Percentiles rank a stretch among this genome's conserved stretches.
phyloP scores from a whole-genome alignment of 1,140 invertebrate genomes.

The Atta colombica region DNA sequence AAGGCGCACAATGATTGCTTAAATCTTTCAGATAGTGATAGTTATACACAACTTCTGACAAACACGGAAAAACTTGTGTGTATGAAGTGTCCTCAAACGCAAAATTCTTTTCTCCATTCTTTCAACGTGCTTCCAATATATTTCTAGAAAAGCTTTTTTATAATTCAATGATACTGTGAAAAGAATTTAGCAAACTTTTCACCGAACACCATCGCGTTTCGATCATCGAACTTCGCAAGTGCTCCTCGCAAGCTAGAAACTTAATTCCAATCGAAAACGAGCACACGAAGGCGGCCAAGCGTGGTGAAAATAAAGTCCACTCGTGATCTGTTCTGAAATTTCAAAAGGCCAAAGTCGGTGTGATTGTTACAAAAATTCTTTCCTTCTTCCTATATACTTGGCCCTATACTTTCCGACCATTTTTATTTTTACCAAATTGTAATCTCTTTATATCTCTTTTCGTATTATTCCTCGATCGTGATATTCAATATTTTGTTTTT shows the following conservation, averaged over 20 bases:
- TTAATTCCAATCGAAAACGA: constrained; percentile 49
- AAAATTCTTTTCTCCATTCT: neutral
- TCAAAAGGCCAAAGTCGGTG: constrained; percentile 37
- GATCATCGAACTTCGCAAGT: constrained; percentile 33
- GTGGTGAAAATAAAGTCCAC: constrained; percentile 49
- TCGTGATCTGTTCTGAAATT: constrained; percentile 54
- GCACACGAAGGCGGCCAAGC: constrained; percentile 16
- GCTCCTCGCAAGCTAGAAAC: constrained; percentile 19
- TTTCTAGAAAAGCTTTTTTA: neutral
- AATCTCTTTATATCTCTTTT: constrained; percentile 14
- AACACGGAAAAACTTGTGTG: neutral
- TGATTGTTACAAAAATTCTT: constrained; percentile 24
- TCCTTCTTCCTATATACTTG: no score
- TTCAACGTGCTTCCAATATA: neutral
- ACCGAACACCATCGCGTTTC: constrained; percentile 6
- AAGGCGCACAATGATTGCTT: neutral
- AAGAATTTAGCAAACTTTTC: constrained; percentile 2
- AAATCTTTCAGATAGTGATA: neutral
- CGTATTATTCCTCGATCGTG: neutral
- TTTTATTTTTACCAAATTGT: neutral
- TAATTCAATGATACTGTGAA: constrained; percentile 18
- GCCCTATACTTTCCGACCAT: constrained; percentile 9
- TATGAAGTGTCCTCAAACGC: neutral
- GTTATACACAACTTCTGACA: neutral
- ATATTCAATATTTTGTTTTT: neutral